These are phyloP conservation scores for Eulemur rubriventer DNA, from an alignment of 2,797 vertebrate species.

Conservation along the genomic window DNA sequence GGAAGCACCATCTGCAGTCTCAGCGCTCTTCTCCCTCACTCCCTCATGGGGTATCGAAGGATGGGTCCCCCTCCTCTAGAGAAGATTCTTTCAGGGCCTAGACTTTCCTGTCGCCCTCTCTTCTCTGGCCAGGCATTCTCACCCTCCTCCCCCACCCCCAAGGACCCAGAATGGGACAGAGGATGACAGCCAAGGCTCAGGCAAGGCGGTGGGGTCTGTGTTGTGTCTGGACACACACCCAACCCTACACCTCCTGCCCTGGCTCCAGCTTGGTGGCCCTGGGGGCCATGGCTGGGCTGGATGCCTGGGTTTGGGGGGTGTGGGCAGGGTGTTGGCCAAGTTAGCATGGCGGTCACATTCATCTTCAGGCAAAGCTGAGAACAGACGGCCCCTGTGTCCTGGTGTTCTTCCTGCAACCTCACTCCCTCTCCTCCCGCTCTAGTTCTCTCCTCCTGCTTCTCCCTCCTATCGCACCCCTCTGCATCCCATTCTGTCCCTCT, in stretches of 20 bases:
- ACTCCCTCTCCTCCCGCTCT: constrained; percentile 45
- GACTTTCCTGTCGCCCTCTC: not conserved
- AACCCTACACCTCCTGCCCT: constrained; percentile 70
- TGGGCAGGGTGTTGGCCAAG: constrained; percentile 68
- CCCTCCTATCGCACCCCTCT: not conserved
- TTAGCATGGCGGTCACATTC: constrained; percentile 81
- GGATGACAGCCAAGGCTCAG: constrained; percentile 55
- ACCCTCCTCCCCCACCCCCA: not conserved
- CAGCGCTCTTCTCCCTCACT: not conserved
- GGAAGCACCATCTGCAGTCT: not conserved
- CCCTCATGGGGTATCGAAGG: not conserved
- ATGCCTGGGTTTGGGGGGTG: constrained; percentile 57
- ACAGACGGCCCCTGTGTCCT: constrained; percentile 80
- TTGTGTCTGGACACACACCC: constrained; percentile 75
- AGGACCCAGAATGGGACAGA: constrained; percentile 47
- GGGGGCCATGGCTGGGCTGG: constrained; percentile 72
- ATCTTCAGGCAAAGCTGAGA: constrained; percentile 73
- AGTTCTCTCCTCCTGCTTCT: not conserved
- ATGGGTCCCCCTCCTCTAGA: not conserved
- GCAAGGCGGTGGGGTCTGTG: constrained; percentile 46
- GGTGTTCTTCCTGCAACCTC: constrained; percentile 60
- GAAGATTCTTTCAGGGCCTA: not conserved
- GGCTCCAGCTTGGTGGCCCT: constrained; percentile 75
- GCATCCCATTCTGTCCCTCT: not conserved
- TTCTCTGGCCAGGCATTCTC: constrained; percentile 4